Conservation (phyloP, 2,113 vertebrate genomes). For the Chaetorhynchus papuensis region DNA sequence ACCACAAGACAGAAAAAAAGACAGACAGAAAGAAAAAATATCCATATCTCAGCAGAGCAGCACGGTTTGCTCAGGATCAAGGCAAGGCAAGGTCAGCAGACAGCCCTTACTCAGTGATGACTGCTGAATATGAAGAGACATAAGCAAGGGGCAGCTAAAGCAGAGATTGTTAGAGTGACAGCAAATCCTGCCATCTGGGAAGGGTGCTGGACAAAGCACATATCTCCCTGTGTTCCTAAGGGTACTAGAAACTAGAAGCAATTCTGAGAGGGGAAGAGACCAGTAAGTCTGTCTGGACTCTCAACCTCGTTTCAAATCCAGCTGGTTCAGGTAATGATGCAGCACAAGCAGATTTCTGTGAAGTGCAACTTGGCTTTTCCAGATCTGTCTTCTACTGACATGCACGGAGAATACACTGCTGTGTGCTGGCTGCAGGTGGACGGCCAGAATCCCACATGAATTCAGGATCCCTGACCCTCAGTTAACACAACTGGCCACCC, state of each 20-base stretch:
- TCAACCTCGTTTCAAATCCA: neutral
- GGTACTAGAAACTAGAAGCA: neutral
- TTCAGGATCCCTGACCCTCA: neutral
- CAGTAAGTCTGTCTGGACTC: neutral
- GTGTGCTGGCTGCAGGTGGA: neutral
- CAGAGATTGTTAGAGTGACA: neutral
- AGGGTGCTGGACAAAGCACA: neutral
- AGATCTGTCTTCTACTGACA: neutral
- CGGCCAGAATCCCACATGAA: neutral
- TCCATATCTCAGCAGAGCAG: neutral
- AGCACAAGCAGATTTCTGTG: neutral
- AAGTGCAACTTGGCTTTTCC: neutral
- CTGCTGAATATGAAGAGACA: neutral
- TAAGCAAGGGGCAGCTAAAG: neutral
- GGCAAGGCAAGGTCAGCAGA: constrained; percentile 10
- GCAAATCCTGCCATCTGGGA: neutral
- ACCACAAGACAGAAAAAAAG: neutral
- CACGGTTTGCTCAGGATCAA: neutral
- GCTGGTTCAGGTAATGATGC: neutral
- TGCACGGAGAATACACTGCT: neutral
- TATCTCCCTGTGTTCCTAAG: neutral
- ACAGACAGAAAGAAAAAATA: neutral
- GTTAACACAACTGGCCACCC: neutral
- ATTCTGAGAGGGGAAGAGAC: neutral
- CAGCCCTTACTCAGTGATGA: neutral